Conservation (phyloP, 2,888 invertebrate genomes). For the Agrotis clavis region DNA sequence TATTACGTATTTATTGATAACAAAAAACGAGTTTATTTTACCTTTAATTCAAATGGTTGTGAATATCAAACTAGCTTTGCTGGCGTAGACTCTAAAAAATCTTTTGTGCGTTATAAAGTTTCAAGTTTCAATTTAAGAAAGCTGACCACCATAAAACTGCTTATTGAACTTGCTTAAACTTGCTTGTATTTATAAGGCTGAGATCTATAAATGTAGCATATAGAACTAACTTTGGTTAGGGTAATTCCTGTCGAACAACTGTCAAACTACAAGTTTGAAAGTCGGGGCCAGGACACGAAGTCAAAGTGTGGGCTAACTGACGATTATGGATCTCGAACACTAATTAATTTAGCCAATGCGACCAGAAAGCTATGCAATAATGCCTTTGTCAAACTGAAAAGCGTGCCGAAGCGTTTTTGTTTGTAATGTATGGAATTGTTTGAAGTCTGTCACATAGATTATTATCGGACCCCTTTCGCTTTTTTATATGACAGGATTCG, state of each 20-base stretch:
- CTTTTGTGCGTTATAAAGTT: too few relatives aligned
- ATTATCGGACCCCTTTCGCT: too few relatives aligned
- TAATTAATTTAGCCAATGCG: not conserved
- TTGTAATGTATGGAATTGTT: too few relatives aligned
- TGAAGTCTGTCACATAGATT: too few relatives aligned
- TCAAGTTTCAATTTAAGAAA: not conserved
- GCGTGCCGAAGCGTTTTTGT: too few relatives aligned
- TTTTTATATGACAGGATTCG: too few relatives aligned
- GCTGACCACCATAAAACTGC: not conserved
- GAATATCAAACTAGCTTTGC: not conserved
- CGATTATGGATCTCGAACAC: not conserved
- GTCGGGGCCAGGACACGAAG: not conserved
- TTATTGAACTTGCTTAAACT: not conserved
- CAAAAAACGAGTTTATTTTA: constrained; percentile 4
- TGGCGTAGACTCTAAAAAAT: not conserved
- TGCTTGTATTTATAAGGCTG: not conserved
- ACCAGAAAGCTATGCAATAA: not conserved
- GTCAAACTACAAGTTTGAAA: not conserved
- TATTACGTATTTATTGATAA: constrained; percentile 11
- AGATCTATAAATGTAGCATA: not conserved
- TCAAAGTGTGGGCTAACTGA: not conserved
- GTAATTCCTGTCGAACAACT: not conserved
- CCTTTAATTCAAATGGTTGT: not conserved
- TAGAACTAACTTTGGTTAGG: not conserved
- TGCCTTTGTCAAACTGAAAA: too few relatives aligned